Percentiles rank a stretch among this genome's conserved stretches.
Evolutionary conservation across 1,140 invertebrate species (phyloP).

Genomic region (Drosophila sucinea): DNA sequence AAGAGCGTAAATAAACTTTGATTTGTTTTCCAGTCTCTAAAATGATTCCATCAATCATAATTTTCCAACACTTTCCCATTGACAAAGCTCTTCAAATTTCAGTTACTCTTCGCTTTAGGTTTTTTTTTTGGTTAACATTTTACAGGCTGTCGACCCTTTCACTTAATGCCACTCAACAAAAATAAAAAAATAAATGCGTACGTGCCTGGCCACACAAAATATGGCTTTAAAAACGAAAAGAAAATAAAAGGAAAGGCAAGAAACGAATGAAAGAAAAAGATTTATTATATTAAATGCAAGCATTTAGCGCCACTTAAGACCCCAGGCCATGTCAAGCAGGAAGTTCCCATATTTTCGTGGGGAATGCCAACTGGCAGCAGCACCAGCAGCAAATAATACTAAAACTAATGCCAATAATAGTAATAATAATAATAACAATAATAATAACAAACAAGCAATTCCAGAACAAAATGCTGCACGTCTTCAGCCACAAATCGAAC

Average conservation of each 20-base stretch:
- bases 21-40: not conserved
- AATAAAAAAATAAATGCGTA: conserved; percentile 52
- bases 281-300: conserved; percentile 79
- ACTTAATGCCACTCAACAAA: conserved; percentile 61
- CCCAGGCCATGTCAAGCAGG: conserved; percentile 62
- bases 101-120: conserved; percentile 17
- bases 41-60: not conserved
- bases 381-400: conserved; percentile 20
- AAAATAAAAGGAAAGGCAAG: conserved; percentile 17
- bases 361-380: conserved; percentile 51
- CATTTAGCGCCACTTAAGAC: conserved; percentile 79
- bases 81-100: conserved; percentile 13
- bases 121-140: conserved; percentile 27
- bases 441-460: conserved; percentile 78
- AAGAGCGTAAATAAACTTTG: not conserved
- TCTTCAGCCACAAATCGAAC: conserved; percentile 58
- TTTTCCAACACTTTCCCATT: conserved; percentile 9
- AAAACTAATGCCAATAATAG: conserved; percentile 41
- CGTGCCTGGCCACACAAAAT: conserved; percentile 69
- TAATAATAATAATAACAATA: conserved; percentile 76
- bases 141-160: conserved; percentile 76
- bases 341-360: conserved; percentile 72
- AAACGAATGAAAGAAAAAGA: conserved; percentile 51
- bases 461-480: conserved; percentile 70
- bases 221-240: conserved; percentile 49